phyloP scores from a whole-genome alignment of 2,888 invertebrate genomes.

The Scrobipalpa costella region DNA sequence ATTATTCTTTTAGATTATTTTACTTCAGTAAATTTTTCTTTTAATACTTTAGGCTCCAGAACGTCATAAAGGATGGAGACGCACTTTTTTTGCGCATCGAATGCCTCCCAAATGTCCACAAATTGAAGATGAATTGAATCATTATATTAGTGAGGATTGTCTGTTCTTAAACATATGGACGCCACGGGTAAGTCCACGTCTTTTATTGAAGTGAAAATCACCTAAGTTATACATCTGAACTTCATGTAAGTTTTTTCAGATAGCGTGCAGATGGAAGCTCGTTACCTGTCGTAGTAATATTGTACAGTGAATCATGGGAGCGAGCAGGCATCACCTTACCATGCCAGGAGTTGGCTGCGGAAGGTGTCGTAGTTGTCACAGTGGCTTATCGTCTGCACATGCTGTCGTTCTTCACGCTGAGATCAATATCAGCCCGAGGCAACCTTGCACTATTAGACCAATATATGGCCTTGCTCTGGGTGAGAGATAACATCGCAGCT shows the following conservation, averaged over 20 bases:
- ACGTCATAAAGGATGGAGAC: conserved; percentile 86
- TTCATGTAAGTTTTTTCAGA: conserved; percentile 50
- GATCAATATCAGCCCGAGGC: conserved; percentile 83
- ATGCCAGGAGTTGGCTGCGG: conserved; percentile 87
- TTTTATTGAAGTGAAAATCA: background rate
- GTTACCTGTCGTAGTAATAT: conserved; percentile 85
- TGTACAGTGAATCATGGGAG: conserved; percentile 84
- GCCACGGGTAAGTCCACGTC: conserved; percentile 81
- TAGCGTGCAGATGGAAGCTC: conserved; percentile 76
- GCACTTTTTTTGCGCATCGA: conserved; percentile 85
- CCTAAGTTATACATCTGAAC: background rate
- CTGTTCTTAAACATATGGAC: conserved; percentile 95
- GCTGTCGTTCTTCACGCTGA: conserved; percentile 84
- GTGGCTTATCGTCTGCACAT: conserved; percentile 86
- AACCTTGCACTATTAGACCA: conserved; percentile 94
- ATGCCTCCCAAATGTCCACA: conserved; percentile 87
- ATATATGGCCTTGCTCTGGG: conserved; percentile 88
- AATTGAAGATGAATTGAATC: conserved; percentile 53
- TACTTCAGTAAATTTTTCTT: too few relatives aligned
- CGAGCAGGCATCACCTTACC: conserved; percentile 77
- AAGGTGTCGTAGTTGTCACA: conserved; percentile 86
- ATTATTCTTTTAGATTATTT: too few relatives aligned
- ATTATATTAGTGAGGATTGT: conserved; percentile 87
- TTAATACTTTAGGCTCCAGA: conserved; percentile 81
- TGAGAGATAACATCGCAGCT: conserved; percentile 86